Conservation (phyloP, 2,888 invertebrate species). For the Linnaemya tessellans region DNA sequence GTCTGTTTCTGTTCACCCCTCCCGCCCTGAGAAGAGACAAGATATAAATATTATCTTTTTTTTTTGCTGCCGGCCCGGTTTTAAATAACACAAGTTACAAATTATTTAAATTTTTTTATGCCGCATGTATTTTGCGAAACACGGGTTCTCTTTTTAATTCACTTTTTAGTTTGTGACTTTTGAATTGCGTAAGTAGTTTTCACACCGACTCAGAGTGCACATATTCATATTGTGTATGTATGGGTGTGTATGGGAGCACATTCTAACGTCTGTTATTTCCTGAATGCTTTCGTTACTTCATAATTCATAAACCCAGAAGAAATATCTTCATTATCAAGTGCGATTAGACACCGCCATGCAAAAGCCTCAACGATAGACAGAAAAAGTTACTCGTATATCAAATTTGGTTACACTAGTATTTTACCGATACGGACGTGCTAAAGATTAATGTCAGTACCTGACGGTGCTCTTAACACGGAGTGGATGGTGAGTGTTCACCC, state of each 20-base stretch:
- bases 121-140: not conserved
- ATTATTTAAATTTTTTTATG: constrained; percentile 51
- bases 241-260: not conserved
- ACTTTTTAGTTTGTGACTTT: not conserved
- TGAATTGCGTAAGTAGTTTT: not conserved
- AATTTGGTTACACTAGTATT: too few species aligned
- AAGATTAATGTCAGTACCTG: too few species aligned
- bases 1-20: not conserved
- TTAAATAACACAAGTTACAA: constrained; percentile 64
- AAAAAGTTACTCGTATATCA: too few species aligned
- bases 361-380: too few species aligned
- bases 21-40: constrained; percentile 36
- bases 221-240: not conserved
- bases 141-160: not conserved
- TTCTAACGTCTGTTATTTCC: not conserved
- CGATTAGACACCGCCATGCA: too few species aligned
- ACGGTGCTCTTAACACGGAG: too few species aligned
- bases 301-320: too few species aligned
- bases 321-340: too few species aligned
- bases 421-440: too few species aligned
- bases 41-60: constrained; percentile 56
- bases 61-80: constrained; percentile 44
- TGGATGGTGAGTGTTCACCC: too few species aligned
- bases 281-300: not conserved
- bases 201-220: not conserved